These are phyloP conservation scores for Trichosurus vulpecula DNA, from an alignment of 2,797 vertebrate genomes.

Conservation along the genomic window DNA sequence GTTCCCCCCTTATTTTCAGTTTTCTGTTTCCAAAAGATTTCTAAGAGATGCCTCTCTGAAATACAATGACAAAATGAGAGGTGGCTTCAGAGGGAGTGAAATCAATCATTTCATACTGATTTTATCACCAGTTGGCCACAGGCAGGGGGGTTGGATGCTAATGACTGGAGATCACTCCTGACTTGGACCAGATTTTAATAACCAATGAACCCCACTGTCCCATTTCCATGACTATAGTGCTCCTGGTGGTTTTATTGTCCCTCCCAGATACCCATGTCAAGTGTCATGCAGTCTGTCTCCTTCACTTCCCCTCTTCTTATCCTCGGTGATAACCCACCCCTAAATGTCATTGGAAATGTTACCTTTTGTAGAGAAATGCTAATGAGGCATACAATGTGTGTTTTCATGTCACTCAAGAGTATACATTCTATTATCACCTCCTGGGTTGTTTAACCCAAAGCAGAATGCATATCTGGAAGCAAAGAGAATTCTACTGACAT, in stretches of 20 bases:
- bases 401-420: conserved; percentile 52
- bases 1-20: conserved; percentile 14
- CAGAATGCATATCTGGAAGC: conserved; percentile 68
- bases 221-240: conserved; percentile 49
- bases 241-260: conserved; percentile 67
- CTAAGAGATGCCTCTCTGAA: neutral
- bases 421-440: conserved; percentile 38
- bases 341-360: conserved; percentile 48
- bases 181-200: conserved; percentile 68
- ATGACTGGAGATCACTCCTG: conserved; percentile 57
- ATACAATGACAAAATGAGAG: neutral
- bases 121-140: conserved; percentile 47
- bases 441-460: conserved; percentile 65
- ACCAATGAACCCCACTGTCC: conserved; percentile 48
- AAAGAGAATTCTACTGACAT: conserved; percentile 70
- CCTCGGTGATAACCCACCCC: neutral
- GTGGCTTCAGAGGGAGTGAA: neutral
- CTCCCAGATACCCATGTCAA: conserved; percentile 45
- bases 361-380: conserved; percentile 52
- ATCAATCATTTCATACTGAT: conserved; percentile 49
- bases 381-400: conserved; percentile 54
- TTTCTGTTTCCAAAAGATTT: conserved; percentile 39
- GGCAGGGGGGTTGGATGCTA: conserved; percentile 13
- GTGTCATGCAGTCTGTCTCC: conserved; percentile 1
- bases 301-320: neutral